Base-by-base conservation (phyloP, 2,888 invertebrate species). In the Rhagonycha lutea region DNA sequence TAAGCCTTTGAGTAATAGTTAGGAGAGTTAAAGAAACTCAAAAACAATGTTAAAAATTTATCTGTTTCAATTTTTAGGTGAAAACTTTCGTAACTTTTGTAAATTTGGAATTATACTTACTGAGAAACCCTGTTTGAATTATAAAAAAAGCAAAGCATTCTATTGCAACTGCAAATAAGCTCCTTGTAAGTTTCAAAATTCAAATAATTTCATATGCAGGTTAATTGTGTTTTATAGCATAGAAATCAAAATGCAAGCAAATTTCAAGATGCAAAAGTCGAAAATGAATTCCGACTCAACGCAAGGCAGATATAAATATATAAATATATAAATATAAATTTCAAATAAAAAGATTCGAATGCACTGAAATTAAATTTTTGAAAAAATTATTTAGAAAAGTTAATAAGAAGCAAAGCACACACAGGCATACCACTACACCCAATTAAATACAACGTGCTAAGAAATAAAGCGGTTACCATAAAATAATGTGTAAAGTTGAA, bases 391-490 rank as follows among this genome's bases (percentile, higher is more conserved):
- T 18, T 18, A n/a, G n/a, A 47, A n/a, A 47, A 47, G n/a, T 47
- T 47, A 47, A n/a, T 47, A 47, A 18, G 18, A n/a, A 47, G 47
- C 47, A 47, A 26, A 47, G 28, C 47, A 47, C 8, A n/a, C 47
- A n/a, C 5, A 47, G 47, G 47, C 47, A n/a, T 47, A 12, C n/a
- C n/a, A 47, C 47, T n/a, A n/a, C n/a, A 47, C 47, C n/a, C n/a
- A 47, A 47, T n/a, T 47, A 47, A 5, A 47, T 47, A 47, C 47
- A 47, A 47, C 75, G 73, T 77, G 79, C 77, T 79, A 75, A 79
- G 73, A 77, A 69, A 74, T 75, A 73, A 77, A 77, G 75, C 73
- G 71, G 75, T 77, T 77, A 79, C 77, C 75, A 79, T 73, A 74
- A 72, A 47, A 47, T 47, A 47, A 47, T 47, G 47, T 68, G 65